Evolutionary conservation across 92 coral and sea anemone genomes (phyloP).

Genomic region (Parazoanthus darwini): DNA sequence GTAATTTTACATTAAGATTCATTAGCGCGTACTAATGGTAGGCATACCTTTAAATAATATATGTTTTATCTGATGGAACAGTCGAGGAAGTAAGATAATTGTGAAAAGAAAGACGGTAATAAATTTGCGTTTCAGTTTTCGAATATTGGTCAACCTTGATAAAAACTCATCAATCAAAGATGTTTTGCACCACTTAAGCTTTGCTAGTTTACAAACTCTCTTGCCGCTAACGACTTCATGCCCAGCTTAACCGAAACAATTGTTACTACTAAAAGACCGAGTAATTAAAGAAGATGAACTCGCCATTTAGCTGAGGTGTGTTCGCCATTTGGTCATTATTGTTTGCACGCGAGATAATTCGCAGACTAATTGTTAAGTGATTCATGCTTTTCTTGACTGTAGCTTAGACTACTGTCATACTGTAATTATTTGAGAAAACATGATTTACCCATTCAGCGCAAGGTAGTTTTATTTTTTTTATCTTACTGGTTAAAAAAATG

Average conservation of each 20-base stretch:
- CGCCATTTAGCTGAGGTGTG: neutral
- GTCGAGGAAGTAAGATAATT: neutral
- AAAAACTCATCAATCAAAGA: slow-evolving; percentile 5
- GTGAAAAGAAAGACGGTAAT: neutral
- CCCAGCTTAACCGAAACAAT: neutral
- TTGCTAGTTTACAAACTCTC: neutral
- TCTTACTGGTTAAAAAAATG: neutral
- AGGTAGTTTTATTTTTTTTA: neutral
- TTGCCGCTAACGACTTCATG: neutral
- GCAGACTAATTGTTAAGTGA: neutral
- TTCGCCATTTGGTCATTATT: neutral
- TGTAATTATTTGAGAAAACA: too few relatives aligned
- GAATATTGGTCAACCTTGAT: neutral
- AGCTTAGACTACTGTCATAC: neutral
- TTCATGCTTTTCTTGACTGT: neutral
- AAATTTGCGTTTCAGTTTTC: neutral
- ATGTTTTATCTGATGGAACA: neutral
- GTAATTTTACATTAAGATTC: neutral
- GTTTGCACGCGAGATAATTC: neutral
- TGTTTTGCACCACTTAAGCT: neutral
- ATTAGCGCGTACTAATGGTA: too few relatives aligned
- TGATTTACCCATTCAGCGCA: too few relatives aligned
- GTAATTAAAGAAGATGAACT: neutral
- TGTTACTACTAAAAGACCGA: neutral
- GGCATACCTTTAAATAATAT: neutral